Base-by-base conservation (phyloP, 2,113 vertebrate genomes). In the Tangachromis dhanisi region DNA sequence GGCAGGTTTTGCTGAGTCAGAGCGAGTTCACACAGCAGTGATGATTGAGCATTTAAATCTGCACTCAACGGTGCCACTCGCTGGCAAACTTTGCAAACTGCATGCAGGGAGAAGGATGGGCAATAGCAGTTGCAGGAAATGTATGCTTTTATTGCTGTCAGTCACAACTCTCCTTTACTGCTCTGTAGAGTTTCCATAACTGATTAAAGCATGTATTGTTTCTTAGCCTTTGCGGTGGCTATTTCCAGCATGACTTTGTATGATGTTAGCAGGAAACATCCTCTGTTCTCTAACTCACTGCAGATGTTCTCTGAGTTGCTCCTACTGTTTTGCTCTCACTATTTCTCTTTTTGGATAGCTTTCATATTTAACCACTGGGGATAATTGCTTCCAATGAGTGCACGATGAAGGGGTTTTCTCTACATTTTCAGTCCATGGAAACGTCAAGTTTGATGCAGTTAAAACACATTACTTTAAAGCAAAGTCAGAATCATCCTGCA, bases 1-100 rank as follows among this genome's bases (percentile, higher is more conserved):
- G 35, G n/a, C 55, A 19, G 81, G 40, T 93, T 95, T 90, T 95
- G 96, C 95, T 96, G 95, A 96, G 95, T 96, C 95, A 96, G 95
- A 95, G 93, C 87, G 83, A 91, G 86, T 90, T 86, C 90, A 84
- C 59, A 9, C 89, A 90, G 91, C 90, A 91, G 83, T 87, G 86
- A 88, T 89, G 89, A 94, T 86, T 51, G 86, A 90, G 90, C 83
- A 3, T 9, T 31, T 21, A n/a, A 26, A 42, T 79, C 5, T 31
- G 61, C 73, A 88, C 95, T 95, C 95, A 94, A 83, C 68, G 83
- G 90, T 95, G 95, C 95, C 96, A 88, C 94, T 81, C 55, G n/a
- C 92, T 96, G 97, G 95, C 85, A 84, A 57, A 80, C 80, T 38
- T 19, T 40, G 68, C 66, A 57, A 53, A 71, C 86, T 89, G 78